These are phyloP conservation scores for Caenorhabditis sp. DNA, from an alignment of 2,888 invertebrate genomes.

Conservation along the genomic window DNA sequence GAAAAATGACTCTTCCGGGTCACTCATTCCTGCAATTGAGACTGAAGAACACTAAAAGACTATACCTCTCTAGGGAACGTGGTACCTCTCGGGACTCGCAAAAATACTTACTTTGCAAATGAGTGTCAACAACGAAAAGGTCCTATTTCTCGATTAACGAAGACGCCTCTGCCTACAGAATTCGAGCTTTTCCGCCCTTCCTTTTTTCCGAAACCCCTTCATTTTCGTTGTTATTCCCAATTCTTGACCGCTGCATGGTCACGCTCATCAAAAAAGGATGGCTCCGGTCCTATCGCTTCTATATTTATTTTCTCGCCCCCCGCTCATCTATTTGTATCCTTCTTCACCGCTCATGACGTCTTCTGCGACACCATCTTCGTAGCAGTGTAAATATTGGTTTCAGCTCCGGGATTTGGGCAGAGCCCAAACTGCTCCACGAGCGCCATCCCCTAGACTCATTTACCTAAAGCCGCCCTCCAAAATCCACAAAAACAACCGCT, in stretches of 20 bases:
- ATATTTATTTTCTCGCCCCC: constrained; percentile 35
- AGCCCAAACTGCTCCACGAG: no score
- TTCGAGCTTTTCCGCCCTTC: no score
- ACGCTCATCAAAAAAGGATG: constrained; percentile 22
- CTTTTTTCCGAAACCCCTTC: no score
- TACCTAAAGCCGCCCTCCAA: constrained; percentile 13
- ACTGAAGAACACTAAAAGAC: no score
- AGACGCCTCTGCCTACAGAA: no score
- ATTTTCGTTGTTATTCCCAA: constrained; percentile 7
- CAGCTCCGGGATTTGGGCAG: background rate
- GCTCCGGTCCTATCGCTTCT: constrained; percentile 1
- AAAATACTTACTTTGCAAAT: no score
- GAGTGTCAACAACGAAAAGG: no score
- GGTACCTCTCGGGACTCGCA: no score
- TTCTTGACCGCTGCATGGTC: constrained; percentile 23
- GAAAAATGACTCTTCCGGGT: no score
- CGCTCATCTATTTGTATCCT: constrained; percentile 33
- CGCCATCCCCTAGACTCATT: constrained; percentile 23
- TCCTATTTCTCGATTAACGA: no score
- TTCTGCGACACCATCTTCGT: constrained; percentile 11
- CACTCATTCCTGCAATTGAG: no score
- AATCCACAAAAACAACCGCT: constrained; percentile 28
- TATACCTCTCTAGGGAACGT: no score
- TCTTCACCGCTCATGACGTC: background rate
- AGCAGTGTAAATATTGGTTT: constrained; percentile 40